A percentile compares a stretch with the other conserved stretches of the same genome.
Evolutionary conservation across 2,113 vertebrate species (phyloP).

Genomic region (Platysternon megacephalum): DNA sequence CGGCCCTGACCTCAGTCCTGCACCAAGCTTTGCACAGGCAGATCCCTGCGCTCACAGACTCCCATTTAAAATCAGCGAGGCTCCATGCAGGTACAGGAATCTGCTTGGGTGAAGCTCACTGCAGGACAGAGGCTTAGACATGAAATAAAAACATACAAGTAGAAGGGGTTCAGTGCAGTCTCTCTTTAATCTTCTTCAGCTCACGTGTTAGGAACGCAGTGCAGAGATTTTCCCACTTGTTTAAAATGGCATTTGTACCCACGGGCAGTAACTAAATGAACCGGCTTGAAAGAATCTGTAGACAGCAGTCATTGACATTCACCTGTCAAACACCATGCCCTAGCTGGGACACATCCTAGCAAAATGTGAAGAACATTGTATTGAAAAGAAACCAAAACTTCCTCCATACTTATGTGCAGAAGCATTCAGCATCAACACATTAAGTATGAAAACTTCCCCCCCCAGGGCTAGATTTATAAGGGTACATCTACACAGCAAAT

Average conservation of each 20-base stretch:
- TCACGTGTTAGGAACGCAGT: background rate
- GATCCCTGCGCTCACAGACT: background rate
- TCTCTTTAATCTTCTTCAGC: background rate
- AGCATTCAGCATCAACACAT: background rate
- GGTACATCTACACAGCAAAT: background rate
- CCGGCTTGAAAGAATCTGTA: background rate
- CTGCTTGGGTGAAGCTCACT: background rate
- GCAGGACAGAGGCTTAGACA: background rate
- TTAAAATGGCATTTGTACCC: background rate
- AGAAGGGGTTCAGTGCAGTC: background rate
- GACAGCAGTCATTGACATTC: background rate
- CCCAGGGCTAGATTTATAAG: background rate
- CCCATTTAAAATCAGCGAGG: background rate
- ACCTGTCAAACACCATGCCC: background rate
- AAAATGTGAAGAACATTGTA: background rate
- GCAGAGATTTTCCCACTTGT: background rate
- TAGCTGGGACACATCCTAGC: background rate
- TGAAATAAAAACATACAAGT: background rate
- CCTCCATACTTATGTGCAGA: background rate
- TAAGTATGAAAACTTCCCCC: background rate
- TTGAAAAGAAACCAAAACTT: background rate
- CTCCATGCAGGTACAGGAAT: background rate
- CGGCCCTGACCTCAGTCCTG: background rate
- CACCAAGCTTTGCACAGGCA: background rate
- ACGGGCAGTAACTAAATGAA: background rate